Base-by-base conservation (phyloP, 2,888 invertebrate species). In the Hyposoter didymator region DNA sequence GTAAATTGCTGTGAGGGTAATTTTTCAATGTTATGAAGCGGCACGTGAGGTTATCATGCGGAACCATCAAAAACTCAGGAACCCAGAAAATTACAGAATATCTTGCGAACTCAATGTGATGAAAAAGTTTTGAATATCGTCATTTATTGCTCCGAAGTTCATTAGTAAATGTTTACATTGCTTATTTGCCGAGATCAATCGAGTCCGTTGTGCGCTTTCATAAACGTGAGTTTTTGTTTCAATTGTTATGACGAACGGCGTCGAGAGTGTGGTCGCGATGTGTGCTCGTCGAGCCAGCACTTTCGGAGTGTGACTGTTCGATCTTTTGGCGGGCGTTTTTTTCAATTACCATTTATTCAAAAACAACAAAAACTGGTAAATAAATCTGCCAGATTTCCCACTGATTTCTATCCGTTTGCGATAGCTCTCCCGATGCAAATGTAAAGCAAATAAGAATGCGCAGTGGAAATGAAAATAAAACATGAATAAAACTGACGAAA, bases 71-170 rank as follows among this genome's bases (percentile, higher is more conserved):
- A 35, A 35, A 35, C 35, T 35, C 35, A 35, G 35, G 5, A 39
- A 39, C 39, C 1, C 17, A 32, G 10, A 35, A 14, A 8, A 28
- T n/a, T 17, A 70, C 10, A 70, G n/a, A 49, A 49, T 70, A 72
- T 79, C 73, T 74, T 49, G 78, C 69, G 66, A 82, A 28, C 73
- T 82, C 79, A 73, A 55, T 87, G 78, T 52, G 52, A 87, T 87
- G 78, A 76, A 87, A 87, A 87, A 87, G 84, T 69, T 49, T 79
- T 70, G 73, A 85, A 84, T 85, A 87, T 84, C 64, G 72, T 87
- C 81, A 83, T 87, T 87, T 87, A 87, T 87, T 87, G 87, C 86
- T 87, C 81, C 80, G 83, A 74, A 73, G 74, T 84, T 84, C 85
- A 84, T 86, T 84, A 84, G 75, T 80, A 83, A 86, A 81, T 76